Conservation (phyloP, 2,888 invertebrate genomes). For the Hesperia comma region DNA sequence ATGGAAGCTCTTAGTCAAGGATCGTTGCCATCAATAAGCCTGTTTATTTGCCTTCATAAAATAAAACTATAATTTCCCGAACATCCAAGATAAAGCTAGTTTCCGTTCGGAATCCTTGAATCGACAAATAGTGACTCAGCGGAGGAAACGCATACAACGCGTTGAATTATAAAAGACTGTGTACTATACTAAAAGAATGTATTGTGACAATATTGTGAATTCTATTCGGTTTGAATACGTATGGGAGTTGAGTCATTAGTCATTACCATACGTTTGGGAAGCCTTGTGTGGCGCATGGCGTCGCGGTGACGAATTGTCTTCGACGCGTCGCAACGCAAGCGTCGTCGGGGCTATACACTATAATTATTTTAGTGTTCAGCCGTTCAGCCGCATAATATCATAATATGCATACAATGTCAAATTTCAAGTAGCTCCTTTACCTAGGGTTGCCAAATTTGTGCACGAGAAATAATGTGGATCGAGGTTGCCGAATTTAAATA, state of each 20-base stretch:
- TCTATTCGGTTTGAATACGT: slow-evolving; percentile 48
- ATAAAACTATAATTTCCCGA: background rate
- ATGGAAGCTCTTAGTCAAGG: too few species aligned
- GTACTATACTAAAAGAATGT: slow-evolving; percentile 44
- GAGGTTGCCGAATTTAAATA: too few species aligned
- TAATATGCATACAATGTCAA: slow-evolving; percentile 28
- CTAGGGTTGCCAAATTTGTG: too few species aligned
- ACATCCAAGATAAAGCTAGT: slow-evolving; percentile 16
- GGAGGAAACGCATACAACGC: slow-evolving; percentile 59
- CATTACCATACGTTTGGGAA: slow-evolving; percentile 43
- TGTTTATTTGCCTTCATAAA: too few species aligned
- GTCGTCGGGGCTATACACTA: background rate
- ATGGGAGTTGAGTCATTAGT: slow-evolving; percentile 47
- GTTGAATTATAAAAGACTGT: slow-evolving; percentile 60
- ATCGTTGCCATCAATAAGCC: too few species aligned
- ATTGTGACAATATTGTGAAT: slow-evolving; percentile 53
- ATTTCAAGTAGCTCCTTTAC: slow-evolving; percentile 13
- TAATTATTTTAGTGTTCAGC: background rate
- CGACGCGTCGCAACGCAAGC: slow-evolving; percentile 13
- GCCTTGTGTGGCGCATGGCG: slow-evolving; percentile 32
- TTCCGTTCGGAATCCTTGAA: slow-evolving; percentile 43
- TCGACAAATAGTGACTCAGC: slow-evolving; percentile 41
- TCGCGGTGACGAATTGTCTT: slow-evolving; percentile 30
- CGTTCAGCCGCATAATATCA: background rate
- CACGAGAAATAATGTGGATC: too few species aligned